Evolutionary conservation across 2,113 vertebrate genomes (phyloP).

Genomic region (Nyctereutes procyonoides): DNA sequence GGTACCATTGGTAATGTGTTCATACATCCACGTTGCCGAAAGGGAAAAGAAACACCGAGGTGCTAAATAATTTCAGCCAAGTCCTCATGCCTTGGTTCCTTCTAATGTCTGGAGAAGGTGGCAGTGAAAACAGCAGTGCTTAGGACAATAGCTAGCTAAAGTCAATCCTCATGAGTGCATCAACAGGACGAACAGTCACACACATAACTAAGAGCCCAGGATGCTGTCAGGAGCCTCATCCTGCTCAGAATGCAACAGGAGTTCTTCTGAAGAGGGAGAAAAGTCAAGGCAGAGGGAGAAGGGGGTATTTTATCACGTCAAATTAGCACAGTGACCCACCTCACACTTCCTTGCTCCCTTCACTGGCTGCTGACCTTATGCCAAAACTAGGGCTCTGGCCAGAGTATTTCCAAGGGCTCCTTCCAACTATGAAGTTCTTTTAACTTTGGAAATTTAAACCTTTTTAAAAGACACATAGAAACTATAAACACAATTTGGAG

Average conservation of each 20-base stretch:
- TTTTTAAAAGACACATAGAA: neutral
- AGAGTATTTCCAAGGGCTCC: neutral
- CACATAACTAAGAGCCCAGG: neutral
- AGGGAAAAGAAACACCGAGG: neutral
- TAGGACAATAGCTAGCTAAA: neutral
- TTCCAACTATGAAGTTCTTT: neutral
- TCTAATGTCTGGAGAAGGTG: neutral
- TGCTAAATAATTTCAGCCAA: neutral
- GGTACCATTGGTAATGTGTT: neutral
- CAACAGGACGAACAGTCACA: neutral
- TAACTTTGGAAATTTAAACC: neutral
- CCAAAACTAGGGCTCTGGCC: neutral
- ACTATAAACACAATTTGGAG: neutral
- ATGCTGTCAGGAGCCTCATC: rapidly evolving
- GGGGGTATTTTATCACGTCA: neutral
- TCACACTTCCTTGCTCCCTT: neutral
- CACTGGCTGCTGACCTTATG: neutral
- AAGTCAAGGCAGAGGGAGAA: neutral
- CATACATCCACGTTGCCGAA: too few relatives aligned
- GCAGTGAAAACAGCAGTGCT: neutral
- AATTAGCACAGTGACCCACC: neutral
- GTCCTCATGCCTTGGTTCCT: too few relatives aligned
- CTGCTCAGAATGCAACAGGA: neutral
- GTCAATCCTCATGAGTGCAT: neutral
- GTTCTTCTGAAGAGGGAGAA: neutral